Base-by-base conservation (phyloP, 2,797 vertebrate genomes). In the Onychomys arenicola region DNA sequence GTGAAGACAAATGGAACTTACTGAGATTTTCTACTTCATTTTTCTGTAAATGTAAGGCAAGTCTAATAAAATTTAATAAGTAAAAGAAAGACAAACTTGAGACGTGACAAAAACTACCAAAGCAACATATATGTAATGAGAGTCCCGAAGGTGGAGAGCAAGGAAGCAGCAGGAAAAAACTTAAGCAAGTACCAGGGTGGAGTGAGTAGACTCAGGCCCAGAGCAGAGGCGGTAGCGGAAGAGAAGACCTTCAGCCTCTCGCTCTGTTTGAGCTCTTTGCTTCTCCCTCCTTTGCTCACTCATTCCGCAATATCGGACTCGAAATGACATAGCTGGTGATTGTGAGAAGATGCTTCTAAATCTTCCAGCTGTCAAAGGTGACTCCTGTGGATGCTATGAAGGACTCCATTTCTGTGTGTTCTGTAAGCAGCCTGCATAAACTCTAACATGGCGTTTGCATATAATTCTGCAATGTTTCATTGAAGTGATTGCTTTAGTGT, bases 401-500 rank as follows among this genome's bases (percentile, higher is more conserved):
- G 8, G 82, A 0, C n/a, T 88, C 11, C 21, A 43, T 3, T 77
- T 86, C 69, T 59, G 3, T 17, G 19, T 77, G 61, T 78, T 86
- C 63, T 59, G 12, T 46, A 83, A 75, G 61, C 1, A 59, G 7
- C 5, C 11, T n/a, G 21, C n/a, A 71, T 7, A 55, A 19, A 77
- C 13, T 71, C 16, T 49, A 57, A 25, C 19, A 16, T 83, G 65
- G 59, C 75, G 49, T 14, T 94, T 77, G n/a, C 10, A 65, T 86
- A 14, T 1, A 88, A 63, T 69, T 65, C 81, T 93, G 4, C 49
- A 43, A 59, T 63, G 49, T 59, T 59, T 76, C 46, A 77, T 81
- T 43, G 19, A 94, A 80, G 67, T 88, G 63, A 86, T 43, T 95
- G 65, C 43, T 17, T 92, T 75, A 81, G 37, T 76, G 34, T 87